Percentiles rank a stretch among this genome's conserved stretches.
Conservation (phyloP, 1,140 invertebrate genomes). For the Drosophila nigrodunni region DNA sequence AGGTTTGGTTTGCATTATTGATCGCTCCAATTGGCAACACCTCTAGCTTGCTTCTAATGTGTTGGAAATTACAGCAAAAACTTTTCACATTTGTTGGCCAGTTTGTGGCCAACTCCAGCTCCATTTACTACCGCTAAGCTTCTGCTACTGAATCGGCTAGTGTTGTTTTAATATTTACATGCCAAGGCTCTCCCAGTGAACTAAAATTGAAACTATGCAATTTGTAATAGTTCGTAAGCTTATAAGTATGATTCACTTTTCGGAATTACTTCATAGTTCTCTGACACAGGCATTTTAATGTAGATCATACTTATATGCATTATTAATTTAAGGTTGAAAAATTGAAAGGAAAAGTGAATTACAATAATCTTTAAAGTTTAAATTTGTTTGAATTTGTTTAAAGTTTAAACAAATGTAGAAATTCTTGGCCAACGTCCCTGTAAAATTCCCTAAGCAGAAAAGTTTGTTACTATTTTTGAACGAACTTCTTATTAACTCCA, state of each 20-base stretch:
- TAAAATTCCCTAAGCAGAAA: no score
- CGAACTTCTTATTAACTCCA: no score
- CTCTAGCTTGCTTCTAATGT: slow-evolving; percentile 45
- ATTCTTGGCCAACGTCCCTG: no score
- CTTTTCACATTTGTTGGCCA: slow-evolving; percentile 81
- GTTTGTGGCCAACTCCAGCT: slow-evolving; percentile 74
- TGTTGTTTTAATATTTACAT: slow-evolving; percentile 67
- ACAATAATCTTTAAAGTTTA: no score
- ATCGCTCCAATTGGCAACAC: slow-evolving; percentile 44
- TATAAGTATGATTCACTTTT: slow-evolving; percentile 61
- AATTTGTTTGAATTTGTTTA: no score
- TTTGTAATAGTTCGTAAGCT: slow-evolving; percentile 32
- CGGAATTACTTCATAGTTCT: background rate
- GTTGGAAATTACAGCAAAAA: slow-evolving; percentile 75
- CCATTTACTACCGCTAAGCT: background rate
- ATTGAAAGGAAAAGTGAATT: no score
- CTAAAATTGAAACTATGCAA: slow-evolving; percentile 12
- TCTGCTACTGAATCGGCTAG: slow-evolving; percentile 1
- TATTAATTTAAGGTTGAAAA: no score
- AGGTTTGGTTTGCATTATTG: slow-evolving; percentile 52
- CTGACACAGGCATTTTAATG: background rate
- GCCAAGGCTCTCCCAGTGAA: slow-evolving; percentile 26
- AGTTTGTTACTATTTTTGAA: no score
- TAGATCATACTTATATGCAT: no score
- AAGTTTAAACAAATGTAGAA: no score